These are phyloP conservation scores for Lasiurus borealis DNA, from an alignment of 2,113 vertebrate genomes.

Conservation along the genomic window DNA sequence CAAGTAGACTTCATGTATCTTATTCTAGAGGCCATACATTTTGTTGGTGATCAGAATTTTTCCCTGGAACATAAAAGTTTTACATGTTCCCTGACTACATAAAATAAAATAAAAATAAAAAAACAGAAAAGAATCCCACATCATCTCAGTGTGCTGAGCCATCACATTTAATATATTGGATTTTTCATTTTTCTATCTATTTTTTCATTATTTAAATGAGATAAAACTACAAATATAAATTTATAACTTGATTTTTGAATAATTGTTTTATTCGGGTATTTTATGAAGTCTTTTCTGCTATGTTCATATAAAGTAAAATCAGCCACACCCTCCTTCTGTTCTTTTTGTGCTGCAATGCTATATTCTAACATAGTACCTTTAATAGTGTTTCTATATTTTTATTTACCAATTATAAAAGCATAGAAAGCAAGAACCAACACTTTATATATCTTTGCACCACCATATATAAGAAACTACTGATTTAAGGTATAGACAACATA, in stretches of 20 bases:
- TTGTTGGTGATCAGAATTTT: conserved; percentile 45
- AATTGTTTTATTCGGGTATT: background rate
- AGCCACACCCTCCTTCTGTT: background rate
- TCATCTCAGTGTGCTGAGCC: background rate
- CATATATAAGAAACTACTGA: background rate
- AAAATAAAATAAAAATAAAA: background rate
- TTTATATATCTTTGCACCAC: background rate
- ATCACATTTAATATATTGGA: background rate
- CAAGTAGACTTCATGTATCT: background rate
- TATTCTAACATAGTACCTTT: background rate
- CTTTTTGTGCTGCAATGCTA: background rate
- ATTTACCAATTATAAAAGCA: background rate
- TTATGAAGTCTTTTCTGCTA: background rate
- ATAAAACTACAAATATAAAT: background rate
- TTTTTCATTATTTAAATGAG: background rate
- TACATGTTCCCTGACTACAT: background rate
- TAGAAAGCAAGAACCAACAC: background rate
- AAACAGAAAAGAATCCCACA: background rate
- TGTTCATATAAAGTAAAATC: background rate
- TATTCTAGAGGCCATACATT: conserved; percentile 14
- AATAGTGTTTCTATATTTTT: background rate
- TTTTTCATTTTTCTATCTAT: background rate
- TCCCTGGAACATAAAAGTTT: background rate
- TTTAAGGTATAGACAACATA: background rate
- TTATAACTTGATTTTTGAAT: background rate